Base-by-base conservation (phyloP, 2,113 vertebrate species). In the Nothoprocta pentlandii region DNA sequence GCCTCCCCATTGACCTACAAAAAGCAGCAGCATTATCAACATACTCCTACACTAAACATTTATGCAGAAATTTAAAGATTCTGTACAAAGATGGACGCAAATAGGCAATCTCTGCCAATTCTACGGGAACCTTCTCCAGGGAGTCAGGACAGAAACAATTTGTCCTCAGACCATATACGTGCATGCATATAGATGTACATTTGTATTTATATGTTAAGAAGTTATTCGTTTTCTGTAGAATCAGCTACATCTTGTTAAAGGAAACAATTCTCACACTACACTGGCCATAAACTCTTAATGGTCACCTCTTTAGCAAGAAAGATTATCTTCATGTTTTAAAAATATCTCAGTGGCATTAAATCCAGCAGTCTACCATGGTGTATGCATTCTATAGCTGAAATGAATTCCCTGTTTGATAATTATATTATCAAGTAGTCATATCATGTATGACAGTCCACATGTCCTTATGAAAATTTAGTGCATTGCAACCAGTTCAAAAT, bases 381-480 rank as follows among this genome's bases (percentile, higher is more conserved):
- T 80, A 85, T 80, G 85, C 85, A 93, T 92, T 89, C 59, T 66
- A 80, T 41, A 74, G 49, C 64, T 83, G 70, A 36, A 93, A 61
- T 73, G 28, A 91, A 83, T 82, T 94, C 79, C 75, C 28, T 76
- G 47, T 58, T 84, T 89, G 54, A 53, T 95, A 92, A 92, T 81
- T 92, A 19, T 41, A 92, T 89, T 68, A 92, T 70, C 89, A 83
- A 87, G 61, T 49, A 94, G 77, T 78, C 84, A 87, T 13, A 96
- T 74, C 71, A 94, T 87, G 71, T 90, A 87, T 0, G 0, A 69
- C 71, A 95, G 54, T 44, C 79, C 41, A 70, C 51, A 80, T 12
- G 23, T 67, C 80, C 77, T 67, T 71, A 78, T 8, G 14, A 93
- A 92, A 95, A 93, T 80, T 87, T 83, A 90, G 76, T 79, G 87